Conservation (phyloP, 2,113 vertebrate species). For the Antechinus stuartii region DNA sequence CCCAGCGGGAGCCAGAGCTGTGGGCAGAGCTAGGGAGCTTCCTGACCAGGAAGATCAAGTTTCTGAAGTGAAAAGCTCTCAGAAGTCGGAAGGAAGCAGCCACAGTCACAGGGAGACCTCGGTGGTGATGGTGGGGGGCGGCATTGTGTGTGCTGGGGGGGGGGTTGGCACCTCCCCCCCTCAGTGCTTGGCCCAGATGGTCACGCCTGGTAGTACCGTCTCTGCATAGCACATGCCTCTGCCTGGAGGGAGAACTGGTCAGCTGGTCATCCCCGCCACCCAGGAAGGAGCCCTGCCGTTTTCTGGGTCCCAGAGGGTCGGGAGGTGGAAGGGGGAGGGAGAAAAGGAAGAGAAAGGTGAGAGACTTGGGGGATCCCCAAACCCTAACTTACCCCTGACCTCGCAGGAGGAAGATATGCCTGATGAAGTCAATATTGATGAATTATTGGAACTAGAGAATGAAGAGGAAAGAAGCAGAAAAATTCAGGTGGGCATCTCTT, state of each 20-base stretch:
- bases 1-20: background rate
- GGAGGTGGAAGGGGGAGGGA: background rate
- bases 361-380: background rate
- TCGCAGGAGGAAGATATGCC: constrained; percentile 88
- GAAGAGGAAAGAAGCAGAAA: constrained; percentile 85
- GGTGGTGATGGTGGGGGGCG: background rate
- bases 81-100: background rate
- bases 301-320: background rate
- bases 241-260: background rate
- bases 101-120: background rate
- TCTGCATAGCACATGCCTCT: constrained; percentile 68
- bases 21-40: background rate
- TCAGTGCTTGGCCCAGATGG: constrained; percentile 62
- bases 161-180: background rate
- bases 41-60: background rate
- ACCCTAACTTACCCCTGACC: background rate
- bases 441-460: constrained; percentile 87
- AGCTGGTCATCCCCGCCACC: background rate
- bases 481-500: constrained; percentile 83
- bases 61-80: background rate
- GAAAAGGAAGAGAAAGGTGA: background rate
- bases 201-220: constrained; percentile 59
- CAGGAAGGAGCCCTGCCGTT: background rate
- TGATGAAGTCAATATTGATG: constrained; percentile 92
- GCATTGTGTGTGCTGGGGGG: background rate